A percentile compares a stretch with the other conserved stretches of the same genome.
Evolutionary conservation across 1,140 invertebrate genomes (phyloP).

Genomic region (Bombus haemorrhoidalis): DNA sequence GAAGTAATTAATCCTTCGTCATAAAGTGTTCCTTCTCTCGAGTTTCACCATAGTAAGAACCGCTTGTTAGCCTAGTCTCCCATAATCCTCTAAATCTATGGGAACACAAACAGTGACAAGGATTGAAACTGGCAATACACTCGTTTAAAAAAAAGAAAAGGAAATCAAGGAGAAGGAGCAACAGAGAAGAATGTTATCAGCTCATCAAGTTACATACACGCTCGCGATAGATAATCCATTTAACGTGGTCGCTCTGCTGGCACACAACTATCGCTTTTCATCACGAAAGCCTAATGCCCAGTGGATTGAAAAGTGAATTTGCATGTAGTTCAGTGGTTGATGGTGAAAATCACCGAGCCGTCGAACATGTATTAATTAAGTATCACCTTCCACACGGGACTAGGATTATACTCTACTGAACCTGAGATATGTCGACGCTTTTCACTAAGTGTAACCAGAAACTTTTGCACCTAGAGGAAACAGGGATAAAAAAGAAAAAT

Average conservation of each 20-base stretch:
- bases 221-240: background rate
- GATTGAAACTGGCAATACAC: background rate
- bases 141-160: background rate
- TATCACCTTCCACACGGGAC: slow-evolving; percentile 35
- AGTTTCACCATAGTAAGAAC: background rate
- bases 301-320: slow-evolving; percentile 44
- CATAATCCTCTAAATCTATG: background rate
- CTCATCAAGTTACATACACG: slow-evolving; percentile 1
- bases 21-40: background rate
- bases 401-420: slow-evolving; percentile 35
- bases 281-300: background rate
- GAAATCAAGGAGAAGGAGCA: background rate
- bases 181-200: background rate
- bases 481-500: background rate
- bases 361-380: slow-evolving; percentile 35
- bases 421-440: background rate
- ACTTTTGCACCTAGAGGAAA: background rate
- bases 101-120: background rate
- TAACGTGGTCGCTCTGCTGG: background rate
- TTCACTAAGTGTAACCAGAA: slow-evolving; percentile 11
- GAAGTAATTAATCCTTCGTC: background rate
- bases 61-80: background rate
- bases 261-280: slow-evolving; percentile 45
- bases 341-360: slow-evolving; percentile 31
- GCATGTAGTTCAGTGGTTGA: slow-evolving; percentile 6